These are phyloP conservation scores for Allolobophora icterica DNA, from an alignment of 2,888 invertebrate genomes.

Conservation along the genomic window DNA sequence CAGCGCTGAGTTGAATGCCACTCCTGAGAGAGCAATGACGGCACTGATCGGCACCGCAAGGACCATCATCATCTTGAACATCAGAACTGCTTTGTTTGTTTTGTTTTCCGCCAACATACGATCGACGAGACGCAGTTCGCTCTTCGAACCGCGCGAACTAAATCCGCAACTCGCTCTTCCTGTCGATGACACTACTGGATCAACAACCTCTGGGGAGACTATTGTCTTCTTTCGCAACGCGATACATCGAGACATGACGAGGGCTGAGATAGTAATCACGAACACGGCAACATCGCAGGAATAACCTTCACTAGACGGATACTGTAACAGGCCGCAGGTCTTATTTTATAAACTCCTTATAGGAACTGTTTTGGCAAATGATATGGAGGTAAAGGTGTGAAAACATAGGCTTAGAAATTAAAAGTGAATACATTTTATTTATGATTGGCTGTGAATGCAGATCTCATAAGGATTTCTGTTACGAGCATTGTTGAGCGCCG, in stretches of 20 bases:
- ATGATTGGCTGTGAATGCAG: background rate
- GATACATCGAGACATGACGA: background rate
- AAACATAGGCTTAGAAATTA: background rate
- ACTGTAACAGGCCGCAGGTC: background rate
- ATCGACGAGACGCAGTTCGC: background rate
- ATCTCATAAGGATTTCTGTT: background rate
- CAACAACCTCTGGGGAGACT: background rate
- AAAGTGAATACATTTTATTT: background rate
- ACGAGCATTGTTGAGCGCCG: too few species aligned
- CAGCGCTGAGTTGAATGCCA: conserved; percentile 23
- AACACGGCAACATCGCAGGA: background rate
- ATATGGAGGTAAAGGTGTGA: background rate
- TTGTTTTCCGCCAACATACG: conserved; percentile 6
- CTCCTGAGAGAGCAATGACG: conserved; percentile 15
- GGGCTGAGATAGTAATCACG: too few species aligned
- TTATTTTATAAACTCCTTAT: background rate
- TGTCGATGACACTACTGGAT: background rate
- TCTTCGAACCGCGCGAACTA: background rate
- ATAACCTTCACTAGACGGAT: background rate
- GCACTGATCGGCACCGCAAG: conserved; percentile 29
- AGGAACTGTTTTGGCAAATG: background rate
- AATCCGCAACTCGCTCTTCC: background rate
- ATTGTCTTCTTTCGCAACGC: background rate
- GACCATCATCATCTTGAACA: conserved; percentile 37
- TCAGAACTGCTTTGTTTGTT: background rate